Evolutionary conservation across 35 echinoderm and acorn worm species (phyloP).

Genomic region (Patiria miniata): DNA sequence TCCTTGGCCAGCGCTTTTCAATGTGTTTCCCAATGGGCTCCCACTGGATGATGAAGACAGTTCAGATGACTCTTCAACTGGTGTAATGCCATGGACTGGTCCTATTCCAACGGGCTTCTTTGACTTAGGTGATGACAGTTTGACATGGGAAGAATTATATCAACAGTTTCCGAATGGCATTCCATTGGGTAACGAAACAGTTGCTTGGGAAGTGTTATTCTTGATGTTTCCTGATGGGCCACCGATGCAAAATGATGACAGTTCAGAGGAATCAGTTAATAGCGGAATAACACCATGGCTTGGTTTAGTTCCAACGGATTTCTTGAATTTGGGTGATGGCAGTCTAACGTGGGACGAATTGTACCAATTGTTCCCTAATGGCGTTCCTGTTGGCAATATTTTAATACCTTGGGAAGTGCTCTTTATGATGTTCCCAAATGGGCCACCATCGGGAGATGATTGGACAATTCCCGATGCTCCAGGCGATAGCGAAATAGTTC

Average conservation of each 20-base stretch:
- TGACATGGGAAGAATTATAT: neutral
- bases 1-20: neutral
- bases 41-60: neutral
- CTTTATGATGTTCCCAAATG: constrained; percentile 2
- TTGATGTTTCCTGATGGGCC: neutral
- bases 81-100: neutral
- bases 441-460: neutral
- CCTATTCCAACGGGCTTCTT: neutral
- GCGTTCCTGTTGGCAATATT: neutral
- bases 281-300: too few species aligned
- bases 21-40: neutral
- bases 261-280: too few species aligned
- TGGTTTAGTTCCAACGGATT: neutral
- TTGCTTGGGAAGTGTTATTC: neutral
- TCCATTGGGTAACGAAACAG: neutral
- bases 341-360: constrained; percentile 2
- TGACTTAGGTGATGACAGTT: neutral
- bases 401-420: neutral
- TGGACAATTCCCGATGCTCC: neutral
- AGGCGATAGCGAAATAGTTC: neutral
- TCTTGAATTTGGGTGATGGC: constrained; percentile 7
- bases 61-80: too few species aligned
- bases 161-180: neutral
- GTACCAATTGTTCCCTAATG: neutral
- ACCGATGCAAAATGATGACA: too few species aligned